A percentile compares a stretch with the other conserved stretches of the same genome.
phyloP scores from a whole-genome alignment of 2,888 invertebrate species.

The Epirrhoe tristata region DNA sequence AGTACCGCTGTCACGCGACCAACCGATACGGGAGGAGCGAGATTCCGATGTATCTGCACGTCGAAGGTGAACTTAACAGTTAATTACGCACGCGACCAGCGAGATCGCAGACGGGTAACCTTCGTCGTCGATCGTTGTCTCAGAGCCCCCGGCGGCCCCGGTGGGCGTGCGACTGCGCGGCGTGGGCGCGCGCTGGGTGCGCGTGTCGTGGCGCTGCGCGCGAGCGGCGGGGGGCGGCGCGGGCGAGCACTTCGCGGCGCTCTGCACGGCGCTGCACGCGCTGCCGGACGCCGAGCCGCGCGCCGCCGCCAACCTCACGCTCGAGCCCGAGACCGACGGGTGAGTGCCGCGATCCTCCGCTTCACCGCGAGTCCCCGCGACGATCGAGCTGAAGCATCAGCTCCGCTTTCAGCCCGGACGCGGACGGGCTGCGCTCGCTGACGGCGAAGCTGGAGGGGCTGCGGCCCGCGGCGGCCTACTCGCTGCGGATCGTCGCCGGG shows the following conservation, averaged over 20 bases:
- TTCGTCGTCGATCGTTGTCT: background rate
- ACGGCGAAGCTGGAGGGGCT: conserved; percentile 78
- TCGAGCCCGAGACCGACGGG: conserved; percentile 51
- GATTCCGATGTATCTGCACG: conserved; percentile 86
- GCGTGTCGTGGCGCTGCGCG: conserved; percentile 86
- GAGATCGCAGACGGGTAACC: background rate
- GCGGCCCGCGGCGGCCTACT: conserved; percentile 89
- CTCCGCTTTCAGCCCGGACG: conserved; percentile 46
- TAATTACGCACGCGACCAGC: no score
- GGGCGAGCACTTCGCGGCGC: conserved; percentile 53
- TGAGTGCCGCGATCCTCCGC: conserved; percentile 18
- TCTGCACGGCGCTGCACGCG: conserved; percentile 58
- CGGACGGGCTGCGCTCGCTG: conserved; percentile 48
- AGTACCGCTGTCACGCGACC: conserved; percentile 89
- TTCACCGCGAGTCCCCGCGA: background rate
- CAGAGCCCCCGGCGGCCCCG: conserved; percentile 89
- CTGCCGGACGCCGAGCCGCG: conserved; percentile 50
- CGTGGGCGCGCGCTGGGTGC: conserved; percentile 85
- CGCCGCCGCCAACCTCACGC: conserved; percentile 57
- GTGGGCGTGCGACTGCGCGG: conserved; percentile 84
- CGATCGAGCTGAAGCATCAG: background rate
- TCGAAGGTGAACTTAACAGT: no score
- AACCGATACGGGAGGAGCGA: conserved; percentile 89
- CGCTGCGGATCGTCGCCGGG: conserved; percentile 88
- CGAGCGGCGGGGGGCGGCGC: conserved; percentile 29